Evolutionary conservation across 37 sponge, comb jelly and placozoan genomes (phyloP).

Genomic region (Beroe ovata): DNA sequence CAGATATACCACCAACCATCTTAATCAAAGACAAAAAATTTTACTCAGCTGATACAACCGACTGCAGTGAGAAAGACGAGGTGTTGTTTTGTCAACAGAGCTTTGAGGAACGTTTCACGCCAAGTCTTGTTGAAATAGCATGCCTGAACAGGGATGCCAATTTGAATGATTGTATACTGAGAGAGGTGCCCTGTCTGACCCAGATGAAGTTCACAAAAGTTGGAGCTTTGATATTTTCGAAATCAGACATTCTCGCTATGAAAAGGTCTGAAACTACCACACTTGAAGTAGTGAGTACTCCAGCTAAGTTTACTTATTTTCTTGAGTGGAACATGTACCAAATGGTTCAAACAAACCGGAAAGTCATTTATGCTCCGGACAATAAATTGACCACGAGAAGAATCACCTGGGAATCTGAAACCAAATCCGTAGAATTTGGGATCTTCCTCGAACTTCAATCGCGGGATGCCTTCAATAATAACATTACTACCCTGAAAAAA

Average conservation of each 20-base stretch:
- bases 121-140: background rate
- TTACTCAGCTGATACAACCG: background rate
- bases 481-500: slow-evolving; percentile 7
- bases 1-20: background rate
- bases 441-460: background rate
- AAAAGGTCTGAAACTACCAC: background rate
- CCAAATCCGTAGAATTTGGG: background rate
- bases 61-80: slow-evolving; percentile 15
- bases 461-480: background rate
- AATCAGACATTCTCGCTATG: background rate
- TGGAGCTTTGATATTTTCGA: slow-evolving; percentile 1
- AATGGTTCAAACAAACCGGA: background rate
- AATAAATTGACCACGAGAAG: background rate
- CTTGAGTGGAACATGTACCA: background rate
- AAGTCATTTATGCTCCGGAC: background rate
- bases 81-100: background rate
- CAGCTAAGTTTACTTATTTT: background rate
- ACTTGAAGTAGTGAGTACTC: background rate
- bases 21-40: background rate
- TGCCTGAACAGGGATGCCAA: slow-evolving; percentile 15
- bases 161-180: background rate
- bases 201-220: slow-evolving; percentile 40
- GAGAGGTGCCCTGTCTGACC: background rate
- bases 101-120: slow-evolving; percentile 14
- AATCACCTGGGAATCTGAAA: background rate